Evolutionary conservation across 2,113 vertebrate genomes (phyloP).

Genomic region (Callithrix jacchus): DNA sequence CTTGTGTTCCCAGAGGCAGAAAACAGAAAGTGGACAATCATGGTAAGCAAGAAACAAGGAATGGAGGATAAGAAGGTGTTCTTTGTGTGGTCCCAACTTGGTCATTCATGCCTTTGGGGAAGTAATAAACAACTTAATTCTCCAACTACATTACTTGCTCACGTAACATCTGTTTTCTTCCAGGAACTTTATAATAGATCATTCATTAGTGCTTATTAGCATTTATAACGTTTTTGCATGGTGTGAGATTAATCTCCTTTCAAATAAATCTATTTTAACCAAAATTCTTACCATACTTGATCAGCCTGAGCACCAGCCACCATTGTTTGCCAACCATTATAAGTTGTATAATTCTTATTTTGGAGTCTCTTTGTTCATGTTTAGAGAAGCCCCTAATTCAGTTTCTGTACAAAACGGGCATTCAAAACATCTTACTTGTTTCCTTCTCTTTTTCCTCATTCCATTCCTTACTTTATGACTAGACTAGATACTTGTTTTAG

Average conservation of each 20-base stretch:
- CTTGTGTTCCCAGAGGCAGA: slow-evolving; percentile 94
- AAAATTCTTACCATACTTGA: slow-evolving; percentile 17
- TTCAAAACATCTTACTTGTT: slow-evolving; percentile 28
- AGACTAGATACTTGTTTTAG: slow-evolving; percentile 10
- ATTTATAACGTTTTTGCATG: slow-evolving; percentile 14
- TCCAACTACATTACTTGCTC: not conserved
- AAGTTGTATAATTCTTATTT: slow-evolving; percentile 9
- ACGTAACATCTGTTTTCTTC: not conserved
- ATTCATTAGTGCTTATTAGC: slow-evolving; percentile 31
- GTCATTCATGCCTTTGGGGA: slow-evolving; percentile 25
- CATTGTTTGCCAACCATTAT: not conserved
- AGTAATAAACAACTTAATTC: slow-evolving; percentile 31
- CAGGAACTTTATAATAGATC: slow-evolving; percentile 2
- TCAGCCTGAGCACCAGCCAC: not conserved
- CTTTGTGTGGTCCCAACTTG: not conserved
- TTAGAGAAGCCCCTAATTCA: slow-evolving; percentile 21
- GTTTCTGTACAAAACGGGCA: slow-evolving; percentile 2
- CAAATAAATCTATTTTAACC: slow-evolving; percentile 45
- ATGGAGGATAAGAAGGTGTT: not conserved
- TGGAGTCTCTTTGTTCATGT: not conserved
- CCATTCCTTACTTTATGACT: not conserved
- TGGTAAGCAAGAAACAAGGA: slow-evolving; percentile 83
- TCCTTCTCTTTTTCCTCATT: not conserved
- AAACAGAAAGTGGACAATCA: slow-evolving; percentile 97
- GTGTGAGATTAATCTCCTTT: slow-evolving; percentile 15